A percentile compares a stretch with the other conserved stretches of the same genome.
These are phyloP conservation scores for Sigmodon hispidus DNA, from an alignment of 2,113 vertebrate species.

Conservation along the genomic window DNA sequence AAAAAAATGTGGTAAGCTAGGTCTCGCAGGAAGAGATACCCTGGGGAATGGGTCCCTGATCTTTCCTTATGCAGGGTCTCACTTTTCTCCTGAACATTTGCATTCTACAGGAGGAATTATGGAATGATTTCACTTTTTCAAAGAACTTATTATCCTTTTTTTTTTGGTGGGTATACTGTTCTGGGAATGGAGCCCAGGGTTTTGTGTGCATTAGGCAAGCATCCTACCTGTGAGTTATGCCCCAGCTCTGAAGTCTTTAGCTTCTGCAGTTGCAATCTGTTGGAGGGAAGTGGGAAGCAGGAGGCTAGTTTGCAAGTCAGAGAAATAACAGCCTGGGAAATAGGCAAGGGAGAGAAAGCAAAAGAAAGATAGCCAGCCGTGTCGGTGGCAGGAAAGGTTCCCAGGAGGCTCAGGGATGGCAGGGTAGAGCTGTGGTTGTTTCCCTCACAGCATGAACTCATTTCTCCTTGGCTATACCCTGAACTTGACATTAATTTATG, in stretches of 20 bases:
- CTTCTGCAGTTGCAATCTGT: neutral
- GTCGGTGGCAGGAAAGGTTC: neutral
- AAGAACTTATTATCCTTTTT: neutral
- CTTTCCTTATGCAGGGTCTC: neutral
- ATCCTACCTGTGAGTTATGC: neutral
- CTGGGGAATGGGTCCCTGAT: neutral
- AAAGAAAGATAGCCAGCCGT: neutral
- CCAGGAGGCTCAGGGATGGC: neutral
- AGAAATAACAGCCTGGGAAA: neutral
- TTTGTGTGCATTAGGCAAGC: neutral
- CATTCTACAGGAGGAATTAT: conserved; percentile 1
- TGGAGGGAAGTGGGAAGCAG: conserved; percentile 2
- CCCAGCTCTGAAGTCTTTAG: neutral
- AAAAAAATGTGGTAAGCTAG: conserved; percentile 29
- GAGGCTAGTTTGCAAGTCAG: conserved; percentile 25
- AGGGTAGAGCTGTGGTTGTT: accelerated
- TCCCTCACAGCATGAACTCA: neutral
- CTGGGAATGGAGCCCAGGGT: neutral
- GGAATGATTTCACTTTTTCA: neutral
- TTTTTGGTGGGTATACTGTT: neutral
- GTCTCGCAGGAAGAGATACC: neutral
- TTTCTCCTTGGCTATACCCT: too few relatives aligned
- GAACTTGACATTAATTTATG: neutral
- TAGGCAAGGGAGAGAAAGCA: neutral
- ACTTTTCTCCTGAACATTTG: neutral